A percentile compares a stretch with the other conserved stretches of the same genome.
Evolutionary conservation across 2,888 invertebrate genomes (phyloP).

Genomic region (Slavum lentiscoides): DNA sequence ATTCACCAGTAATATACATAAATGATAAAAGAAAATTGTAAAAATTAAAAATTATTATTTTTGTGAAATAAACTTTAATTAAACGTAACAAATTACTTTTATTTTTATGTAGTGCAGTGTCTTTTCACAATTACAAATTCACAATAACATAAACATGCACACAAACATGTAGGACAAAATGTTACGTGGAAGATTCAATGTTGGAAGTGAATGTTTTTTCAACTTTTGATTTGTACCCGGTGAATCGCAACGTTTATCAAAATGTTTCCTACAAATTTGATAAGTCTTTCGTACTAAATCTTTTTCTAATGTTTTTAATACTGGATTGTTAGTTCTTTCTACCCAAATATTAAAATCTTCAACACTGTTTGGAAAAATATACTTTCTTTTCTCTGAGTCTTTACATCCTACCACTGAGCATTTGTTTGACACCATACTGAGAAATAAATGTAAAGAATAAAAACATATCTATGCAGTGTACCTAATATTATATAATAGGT

Average conservation of each 20-base stretch:
- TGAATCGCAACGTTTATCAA: not conserved
- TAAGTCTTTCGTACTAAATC: not conserved
- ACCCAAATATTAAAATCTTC: not conserved
- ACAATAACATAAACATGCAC: too few species aligned
- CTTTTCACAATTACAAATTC: too few species aligned
- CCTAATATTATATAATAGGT: too few species aligned
- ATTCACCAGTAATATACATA: too few species aligned
- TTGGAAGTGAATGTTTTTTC: not conserved
- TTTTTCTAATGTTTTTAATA: not conserved
- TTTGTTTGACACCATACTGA: not conserved
- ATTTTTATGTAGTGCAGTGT: too few species aligned
- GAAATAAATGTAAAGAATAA: too few species aligned
- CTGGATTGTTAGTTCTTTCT: not conserved
- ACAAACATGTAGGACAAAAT: too few species aligned
- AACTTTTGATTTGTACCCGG: not conserved
- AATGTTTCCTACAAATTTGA: not conserved
- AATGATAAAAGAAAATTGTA: too few species aligned
- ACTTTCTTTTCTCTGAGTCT: not conserved
- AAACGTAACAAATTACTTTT: too few species aligned
- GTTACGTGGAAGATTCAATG: not conserved
- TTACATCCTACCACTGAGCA: not conserved
- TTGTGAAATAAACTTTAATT: too few species aligned
- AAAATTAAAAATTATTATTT: too few species aligned
- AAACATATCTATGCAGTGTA: too few species aligned
- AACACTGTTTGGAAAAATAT: not conserved